Conservation (phyloP, 2,888 invertebrate species). For the Eupithecia tripunctaria region DNA sequence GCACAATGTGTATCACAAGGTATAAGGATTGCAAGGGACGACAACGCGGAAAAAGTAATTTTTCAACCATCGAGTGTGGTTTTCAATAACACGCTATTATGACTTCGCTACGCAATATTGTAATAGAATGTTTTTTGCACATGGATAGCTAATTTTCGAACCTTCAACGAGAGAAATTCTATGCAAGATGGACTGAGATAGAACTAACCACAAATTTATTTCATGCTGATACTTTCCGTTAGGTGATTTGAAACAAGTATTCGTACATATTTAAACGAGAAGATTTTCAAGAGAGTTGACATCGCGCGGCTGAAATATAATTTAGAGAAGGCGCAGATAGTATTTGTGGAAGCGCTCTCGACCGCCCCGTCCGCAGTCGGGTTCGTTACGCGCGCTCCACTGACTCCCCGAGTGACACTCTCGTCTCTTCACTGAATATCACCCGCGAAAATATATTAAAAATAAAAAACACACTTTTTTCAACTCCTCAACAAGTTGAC, state of each 20-base stretch:
- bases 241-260: not conserved
- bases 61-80: constrained; percentile 69
- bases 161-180: too few species aligned
- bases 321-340: constrained; percentile 41
- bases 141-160: not conserved
- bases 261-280: not conserved
- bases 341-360: constrained; percentile 42
- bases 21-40: constrained; percentile 59
- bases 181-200: not conserved
- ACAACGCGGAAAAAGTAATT: constrained; percentile 68
- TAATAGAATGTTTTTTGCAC: constrained; percentile 24
- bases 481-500: constrained; percentile 67
- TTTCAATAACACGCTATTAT: constrained; percentile 69
- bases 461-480: constrained; percentile 70
- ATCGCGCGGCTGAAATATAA: constrained; percentile 36
- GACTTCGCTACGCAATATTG: constrained; percentile 49
- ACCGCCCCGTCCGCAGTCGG: constrained; percentile 50
- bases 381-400: constrained; percentile 79
- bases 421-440: constrained; percentile 72
- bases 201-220: not conserved
- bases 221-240: not conserved
- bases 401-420: constrained; percentile 76
- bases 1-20: constrained; percentile 37
- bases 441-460: constrained; percentile 71
- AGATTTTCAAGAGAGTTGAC: constrained; percentile 32